Percentiles rank a stretch among this genome's conserved stretches.
Conservation (phyloP, 2,888 invertebrate genomes). For the Pterobdella sp. region DNA sequence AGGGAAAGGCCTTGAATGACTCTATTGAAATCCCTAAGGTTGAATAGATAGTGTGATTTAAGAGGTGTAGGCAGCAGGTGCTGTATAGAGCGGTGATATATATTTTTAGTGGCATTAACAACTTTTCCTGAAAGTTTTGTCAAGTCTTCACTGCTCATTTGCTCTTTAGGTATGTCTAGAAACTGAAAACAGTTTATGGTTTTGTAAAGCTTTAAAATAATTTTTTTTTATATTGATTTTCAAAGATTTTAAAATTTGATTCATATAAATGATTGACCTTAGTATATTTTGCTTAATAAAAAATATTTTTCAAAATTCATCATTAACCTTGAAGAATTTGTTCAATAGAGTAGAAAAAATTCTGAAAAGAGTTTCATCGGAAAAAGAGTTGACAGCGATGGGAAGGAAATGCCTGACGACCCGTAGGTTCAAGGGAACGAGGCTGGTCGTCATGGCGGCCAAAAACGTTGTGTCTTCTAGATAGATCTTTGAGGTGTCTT, state of each 20-base stretch:
- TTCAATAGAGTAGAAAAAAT: constrained; percentile 62
- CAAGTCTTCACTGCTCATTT: too few species aligned
- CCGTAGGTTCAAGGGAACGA: constrained; percentile 74
- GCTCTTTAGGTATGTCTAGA: too few species aligned
- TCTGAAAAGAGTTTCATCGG: constrained; percentile 74
- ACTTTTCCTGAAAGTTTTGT: constrained; percentile 54
- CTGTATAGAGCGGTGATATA: constrained; percentile 50
- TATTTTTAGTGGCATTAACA: constrained; percentile 51
- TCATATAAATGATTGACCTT: too few species aligned
- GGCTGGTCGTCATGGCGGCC: constrained; percentile 70
- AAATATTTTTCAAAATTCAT: too few species aligned
- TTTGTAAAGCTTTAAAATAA: too few species aligned
- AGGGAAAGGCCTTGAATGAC: constrained; percentile 71
- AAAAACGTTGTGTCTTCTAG: constrained; percentile 70
- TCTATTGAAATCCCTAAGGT: constrained; percentile 62
- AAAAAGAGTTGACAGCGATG: constrained; percentile 77
- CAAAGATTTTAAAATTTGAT: too few species aligned
- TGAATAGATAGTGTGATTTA: constrained; percentile 58
- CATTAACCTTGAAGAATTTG: constrained; percentile 52
- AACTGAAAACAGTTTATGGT: too few species aligned
- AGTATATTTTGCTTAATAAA: too few species aligned
- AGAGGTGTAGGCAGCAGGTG: constrained; percentile 51
- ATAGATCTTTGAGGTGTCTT: constrained; percentile 68
- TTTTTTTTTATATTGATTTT: too few species aligned
- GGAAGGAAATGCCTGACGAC: constrained; percentile 80